Evolutionary conservation across 2,113 vertebrate species (phyloP), one percentile per base, ranked within the genome.

Genomic region (Neolamprologus sp.): DNA sequence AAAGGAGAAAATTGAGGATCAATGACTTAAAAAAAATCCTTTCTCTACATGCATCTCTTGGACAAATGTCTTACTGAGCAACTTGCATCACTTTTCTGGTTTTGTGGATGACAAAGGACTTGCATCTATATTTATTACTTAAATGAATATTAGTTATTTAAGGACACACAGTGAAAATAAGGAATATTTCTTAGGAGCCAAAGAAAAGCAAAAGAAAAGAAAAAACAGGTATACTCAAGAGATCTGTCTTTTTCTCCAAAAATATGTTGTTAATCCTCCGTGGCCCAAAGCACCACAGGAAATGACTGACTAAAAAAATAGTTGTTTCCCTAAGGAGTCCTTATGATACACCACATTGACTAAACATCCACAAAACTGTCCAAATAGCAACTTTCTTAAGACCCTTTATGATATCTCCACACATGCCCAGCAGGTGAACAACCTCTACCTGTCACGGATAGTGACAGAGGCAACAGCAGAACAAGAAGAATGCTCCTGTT

Each of bases 401-500:
- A 86, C 54, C 85, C 78, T 85, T 85, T 84, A 53, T 88, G 80
- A 90, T 85, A 88, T 73, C 57, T 82, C 35, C 40, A 19, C 73
- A 53, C 81, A 82, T 63, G 68, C 85, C 91, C 88, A 87, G 94
- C 89, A 90, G 93, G 89, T 83, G 79, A 91, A 84, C 83, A 85
- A 81, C 83, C 53, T 83, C 86, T 35, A 60, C 75, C 82, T 87
- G 86, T 83, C 73, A 81, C 47, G 86, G 51, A 90, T 6, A 47
- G 53, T 23, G 14, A 80, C 84, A 57, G 79, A 35, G 17, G 87
- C 60, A 82, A 47, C 21, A 58, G 60, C 47, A 83, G 86, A 90
- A 81, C 79, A 86, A 90, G 58, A 88, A 42, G 35, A 23, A 91
- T 51, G 80, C 78, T 58, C 47, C 19, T 2, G 26, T 75, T 89